Base-by-base conservation (phyloP, 2,888 invertebrate species). In the Malacosoma neustria region DNA sequence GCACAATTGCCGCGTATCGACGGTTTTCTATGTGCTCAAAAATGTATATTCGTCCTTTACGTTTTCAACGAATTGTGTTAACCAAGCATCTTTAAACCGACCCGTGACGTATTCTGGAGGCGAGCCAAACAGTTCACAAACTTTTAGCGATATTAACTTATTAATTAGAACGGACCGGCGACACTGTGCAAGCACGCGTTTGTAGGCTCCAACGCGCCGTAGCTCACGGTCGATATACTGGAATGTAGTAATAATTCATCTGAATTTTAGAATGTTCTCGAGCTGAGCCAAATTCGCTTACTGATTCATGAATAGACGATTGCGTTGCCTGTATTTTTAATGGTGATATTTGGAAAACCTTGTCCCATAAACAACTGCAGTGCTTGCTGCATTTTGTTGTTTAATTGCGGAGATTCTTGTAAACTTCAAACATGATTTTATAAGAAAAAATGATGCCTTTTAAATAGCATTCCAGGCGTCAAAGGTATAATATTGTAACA, bases 31-130 rank as follows among this genome's bases (percentile, higher is more conserved):
- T n/a, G n/a, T n/a, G n/a, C n/a, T n/a, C n/a, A n/a, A n/a, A n/a
- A n/a, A n/a, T n/a, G n/a, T n/a, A n/a, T n/a, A n/a, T 22, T 22
- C 5, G 64, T 61, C 66, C 65, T 67, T 65, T 62, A 51, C 41
- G 57, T 51, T 55, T 54, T 53, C 43, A 52, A 61, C 59, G 52
- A 76, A 71, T 65, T 73, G 64, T 74, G 77, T 75, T 77, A 75
- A 71, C 66, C 54, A 57, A 63, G 61, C 52, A 56, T 50, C 60
- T 57, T 60, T 65, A 65, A 61, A 60, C 59, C 51, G 56, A 61
- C 51, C 49, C 48, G 49, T 60, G 57, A 60, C 61, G 61, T 57
- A 55, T 49, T 46, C 57, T 81, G 81, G 80, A 66, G 13, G 15
- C 29, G 15, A 29, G 73, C 81, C 80, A 80, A 66, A 43, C 47